Conservation (phyloP, 2,888 invertebrate species). For the Apoda limacodes region DNA sequence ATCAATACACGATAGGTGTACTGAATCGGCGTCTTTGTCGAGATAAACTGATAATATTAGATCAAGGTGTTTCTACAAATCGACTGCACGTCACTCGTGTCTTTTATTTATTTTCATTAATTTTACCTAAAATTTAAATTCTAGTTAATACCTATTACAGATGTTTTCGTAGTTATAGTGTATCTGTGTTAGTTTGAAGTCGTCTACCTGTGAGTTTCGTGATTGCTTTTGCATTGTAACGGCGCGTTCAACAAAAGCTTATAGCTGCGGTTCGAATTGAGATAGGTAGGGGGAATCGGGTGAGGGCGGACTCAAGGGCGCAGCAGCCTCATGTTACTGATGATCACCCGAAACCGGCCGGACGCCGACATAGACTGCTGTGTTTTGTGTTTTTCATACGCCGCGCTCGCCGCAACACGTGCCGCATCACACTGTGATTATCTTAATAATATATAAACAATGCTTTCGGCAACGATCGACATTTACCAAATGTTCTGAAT, state of each 20-base stretch:
- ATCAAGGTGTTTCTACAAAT: too few relatives aligned
- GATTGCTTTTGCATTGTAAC: background rate
- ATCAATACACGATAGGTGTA: slow-evolving; percentile 27
- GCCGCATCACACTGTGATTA: slow-evolving; percentile 28
- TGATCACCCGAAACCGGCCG: slow-evolving; percentile 23
- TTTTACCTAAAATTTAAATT: too few relatives aligned
- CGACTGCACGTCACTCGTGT: too few relatives aligned
- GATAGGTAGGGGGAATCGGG: slow-evolving; percentile 17
- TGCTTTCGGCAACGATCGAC: slow-evolving; percentile 40
- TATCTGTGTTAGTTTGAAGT: slow-evolving; percentile 2
- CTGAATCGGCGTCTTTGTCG: slow-evolving; percentile 40
- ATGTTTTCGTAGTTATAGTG: slow-evolving; percentile 3
- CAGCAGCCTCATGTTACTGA: slow-evolving; percentile 41
- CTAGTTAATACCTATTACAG: too few relatives aligned
- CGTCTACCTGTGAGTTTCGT: background rate
- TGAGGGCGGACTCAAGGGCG: slow-evolving; percentile 38
- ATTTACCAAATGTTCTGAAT: slow-evolving; percentile 44
- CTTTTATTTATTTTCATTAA: too few relatives aligned
- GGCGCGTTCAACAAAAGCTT: slow-evolving; percentile 13
- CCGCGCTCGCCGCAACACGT: slow-evolving; percentile 34
- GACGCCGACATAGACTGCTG: slow-evolving; percentile 22
- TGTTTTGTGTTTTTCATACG: slow-evolving; percentile 35
- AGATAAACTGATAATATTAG: too few relatives aligned
- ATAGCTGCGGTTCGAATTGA: slow-evolving; percentile 6
- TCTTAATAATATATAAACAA: slow-evolving; percentile 31